Percentiles rank a stretch among this genome's conserved stretches.
These are phyloP conservation scores for Ophion ellenae DNA, from an alignment of 2,888 invertebrate genomes.

Conservation along the genomic window DNA sequence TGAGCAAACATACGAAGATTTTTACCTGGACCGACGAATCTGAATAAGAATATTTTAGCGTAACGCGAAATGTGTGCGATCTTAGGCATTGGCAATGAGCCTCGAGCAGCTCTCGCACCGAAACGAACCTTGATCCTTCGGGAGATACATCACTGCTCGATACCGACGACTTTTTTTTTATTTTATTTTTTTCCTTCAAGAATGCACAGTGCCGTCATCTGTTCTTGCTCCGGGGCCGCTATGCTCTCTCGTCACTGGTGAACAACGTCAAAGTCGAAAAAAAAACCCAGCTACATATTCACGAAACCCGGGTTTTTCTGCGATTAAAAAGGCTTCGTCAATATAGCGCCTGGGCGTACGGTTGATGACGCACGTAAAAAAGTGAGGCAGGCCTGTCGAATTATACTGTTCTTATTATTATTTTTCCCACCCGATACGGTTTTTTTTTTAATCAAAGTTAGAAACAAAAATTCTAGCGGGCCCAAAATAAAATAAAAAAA, in stretches of 20 bases:
- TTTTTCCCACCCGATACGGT: too few relatives aligned
- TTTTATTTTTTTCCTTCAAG: constrained; percentile 9
- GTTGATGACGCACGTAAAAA: constrained; percentile 43
- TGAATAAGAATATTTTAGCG: neutral
- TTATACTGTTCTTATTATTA: neutral
- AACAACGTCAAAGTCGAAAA: constrained; percentile 29
- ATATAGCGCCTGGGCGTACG: neutral
- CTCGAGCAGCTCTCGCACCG: neutral
- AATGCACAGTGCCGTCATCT: neutral
- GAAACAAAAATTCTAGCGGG: neutral
- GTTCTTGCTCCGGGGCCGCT: constrained; percentile 4
- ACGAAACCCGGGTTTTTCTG: constrained; percentile 13
- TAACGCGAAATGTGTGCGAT: constrained; percentile 14
- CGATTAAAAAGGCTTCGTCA: neutral
- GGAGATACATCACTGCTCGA: constrained; percentile 16
- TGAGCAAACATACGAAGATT: neutral
- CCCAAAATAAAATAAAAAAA: neutral
- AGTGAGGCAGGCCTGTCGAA: neutral
- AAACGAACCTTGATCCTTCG: constrained; percentile 41
- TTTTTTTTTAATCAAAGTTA: too few relatives aligned
- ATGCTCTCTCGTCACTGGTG: neutral
- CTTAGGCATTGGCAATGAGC: constrained; percentile 11
- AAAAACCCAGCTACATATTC: neutral
- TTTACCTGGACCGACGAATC: neutral
- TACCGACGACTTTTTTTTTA: neutral